Evolutionary conservation across 2,888 invertebrate genomes (phyloP).

Genomic region (Dynastes maya): DNA sequence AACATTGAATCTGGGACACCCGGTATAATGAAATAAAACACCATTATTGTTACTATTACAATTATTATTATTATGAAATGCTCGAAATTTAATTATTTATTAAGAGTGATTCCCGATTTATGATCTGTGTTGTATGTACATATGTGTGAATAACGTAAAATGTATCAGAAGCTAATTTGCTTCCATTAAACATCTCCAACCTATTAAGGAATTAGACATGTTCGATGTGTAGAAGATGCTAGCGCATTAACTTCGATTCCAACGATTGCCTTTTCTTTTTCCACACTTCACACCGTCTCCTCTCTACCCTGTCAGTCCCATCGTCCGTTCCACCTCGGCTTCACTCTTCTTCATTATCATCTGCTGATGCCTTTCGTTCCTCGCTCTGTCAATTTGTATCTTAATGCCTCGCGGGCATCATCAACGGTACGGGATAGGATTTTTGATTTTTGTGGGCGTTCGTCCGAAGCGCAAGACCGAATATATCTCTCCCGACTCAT

Average conservation of each 20-base stretch:
- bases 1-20: too few species aligned
- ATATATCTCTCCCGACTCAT: neutral
- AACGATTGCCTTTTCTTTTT: constrained; percentile 11
- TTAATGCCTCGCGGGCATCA: constrained; percentile 66
- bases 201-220: too few species aligned
- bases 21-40: too few species aligned
- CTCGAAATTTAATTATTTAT: too few species aligned
- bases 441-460: constrained; percentile 70
- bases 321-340: neutral
- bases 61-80: too few species aligned
- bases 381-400: constrained; percentile 67
- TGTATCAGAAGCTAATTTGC: too few species aligned
- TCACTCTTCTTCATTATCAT: neutral
- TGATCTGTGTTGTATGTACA: too few species aligned
- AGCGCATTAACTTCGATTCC: constrained; percentile 16
- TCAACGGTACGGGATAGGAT: constrained; percentile 64
- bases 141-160: too few species aligned
- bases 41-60: too few species aligned
- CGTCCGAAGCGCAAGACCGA: constrained; percentile 4
- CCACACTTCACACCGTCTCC: neutral
- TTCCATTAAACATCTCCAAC: too few species aligned
- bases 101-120: too few species aligned
- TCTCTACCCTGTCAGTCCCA: neutral
- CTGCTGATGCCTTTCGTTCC: constrained; percentile 5
- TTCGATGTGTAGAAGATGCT: too few species aligned